These are phyloP conservation scores for Aleiodes sp. DNA, from an alignment of 1,140 invertebrate genomes.

Conservation along the genomic window DNA sequence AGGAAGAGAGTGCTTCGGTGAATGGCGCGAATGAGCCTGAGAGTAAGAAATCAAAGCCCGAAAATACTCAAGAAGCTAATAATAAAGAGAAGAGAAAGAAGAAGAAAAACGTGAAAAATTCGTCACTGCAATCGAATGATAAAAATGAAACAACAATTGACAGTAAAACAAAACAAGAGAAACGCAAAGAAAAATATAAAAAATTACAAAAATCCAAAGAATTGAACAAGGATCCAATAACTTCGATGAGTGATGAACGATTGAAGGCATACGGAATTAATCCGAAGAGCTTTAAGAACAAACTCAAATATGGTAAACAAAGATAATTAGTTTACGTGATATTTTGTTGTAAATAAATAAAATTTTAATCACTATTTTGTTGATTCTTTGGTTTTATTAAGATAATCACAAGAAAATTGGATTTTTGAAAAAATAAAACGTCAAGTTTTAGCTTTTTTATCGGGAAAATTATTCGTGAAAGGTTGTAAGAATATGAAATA, in stretches of 20 bases:
- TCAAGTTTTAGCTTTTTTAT: no score
- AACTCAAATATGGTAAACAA: constrained; percentile 69
- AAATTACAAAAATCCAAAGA: constrained; percentile 39
- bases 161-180: background rate
- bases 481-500: no score
- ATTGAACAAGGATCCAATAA: constrained; percentile 49
- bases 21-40: no score
- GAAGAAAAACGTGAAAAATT: background rate
- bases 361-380: background rate
- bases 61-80: background rate
- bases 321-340: constrained; percentile 32
- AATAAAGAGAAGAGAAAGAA: background rate
- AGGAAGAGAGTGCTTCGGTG: background rate
- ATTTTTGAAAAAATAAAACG: no score
- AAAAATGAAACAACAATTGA: background rate
- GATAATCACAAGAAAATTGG: no score
- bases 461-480: no score
- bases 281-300: constrained; percentile 87
- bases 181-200: constrained; percentile 20
- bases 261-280: constrained; percentile 90
- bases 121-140: background rate
- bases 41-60: no score
- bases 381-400: no score
- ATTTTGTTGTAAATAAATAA: background rate
- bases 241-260: constrained; percentile 76